Conservation (phyloP, 23 tunicate species). For the Aplidium turbinatum region DNA sequence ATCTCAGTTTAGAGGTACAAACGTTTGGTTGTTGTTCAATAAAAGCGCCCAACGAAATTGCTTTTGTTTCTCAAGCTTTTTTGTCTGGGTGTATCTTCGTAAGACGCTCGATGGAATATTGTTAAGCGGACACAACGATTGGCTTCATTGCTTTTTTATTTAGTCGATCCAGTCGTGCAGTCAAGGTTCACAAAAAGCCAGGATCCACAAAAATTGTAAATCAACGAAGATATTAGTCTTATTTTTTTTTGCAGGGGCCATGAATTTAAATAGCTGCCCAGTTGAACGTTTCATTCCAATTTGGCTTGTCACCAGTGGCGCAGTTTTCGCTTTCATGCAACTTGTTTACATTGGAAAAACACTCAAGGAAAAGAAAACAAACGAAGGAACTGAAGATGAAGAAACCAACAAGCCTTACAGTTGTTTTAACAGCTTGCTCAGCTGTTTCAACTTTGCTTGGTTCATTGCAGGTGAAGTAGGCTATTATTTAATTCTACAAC, state of each 20-base stretch:
- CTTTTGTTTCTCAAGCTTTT: too few species aligned
- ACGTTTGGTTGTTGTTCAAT: too few species aligned
- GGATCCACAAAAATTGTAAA: too few species aligned
- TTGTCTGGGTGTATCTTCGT: too few species aligned
- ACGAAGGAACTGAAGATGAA: conserved; percentile 10
- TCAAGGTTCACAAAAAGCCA: too few species aligned
- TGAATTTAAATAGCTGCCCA: conserved; percentile 56
- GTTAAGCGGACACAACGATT: background rate
- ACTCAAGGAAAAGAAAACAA: conserved; percentile 27
- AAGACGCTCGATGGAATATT: too few species aligned
- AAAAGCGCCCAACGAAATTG: too few species aligned
- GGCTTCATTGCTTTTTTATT: background rate
- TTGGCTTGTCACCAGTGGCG: conserved; percentile 68
- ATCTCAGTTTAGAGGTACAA: too few species aligned
- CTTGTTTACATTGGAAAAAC: conserved; percentile 36
- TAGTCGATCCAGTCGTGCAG: too few species aligned
- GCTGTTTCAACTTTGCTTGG: conserved; percentile 76
- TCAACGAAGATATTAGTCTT: too few species aligned
- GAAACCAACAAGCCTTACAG: conserved; percentile 7
- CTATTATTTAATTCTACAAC: background rate
- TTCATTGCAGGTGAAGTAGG: conserved; percentile 68
- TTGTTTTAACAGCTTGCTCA: conserved; percentile 41
- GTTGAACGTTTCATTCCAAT: conserved; percentile 71
- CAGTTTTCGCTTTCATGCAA: conserved; percentile 67
- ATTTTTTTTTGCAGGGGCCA: conserved; percentile 39